Conservation (phyloP, 2,888 invertebrate species). For the Lottia scabra region DNA sequence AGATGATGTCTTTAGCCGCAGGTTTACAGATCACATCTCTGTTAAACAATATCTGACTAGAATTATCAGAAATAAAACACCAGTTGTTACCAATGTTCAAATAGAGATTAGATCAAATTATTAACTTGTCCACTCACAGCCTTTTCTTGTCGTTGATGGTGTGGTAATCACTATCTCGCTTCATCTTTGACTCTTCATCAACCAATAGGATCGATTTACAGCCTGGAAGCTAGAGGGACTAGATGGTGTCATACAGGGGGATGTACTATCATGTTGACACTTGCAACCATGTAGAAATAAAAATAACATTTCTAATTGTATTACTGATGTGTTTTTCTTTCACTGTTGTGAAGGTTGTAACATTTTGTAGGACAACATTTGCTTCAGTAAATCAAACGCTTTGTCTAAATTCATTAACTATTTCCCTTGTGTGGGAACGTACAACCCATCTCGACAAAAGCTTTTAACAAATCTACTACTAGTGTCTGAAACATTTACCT, state of each 20-base stretch:
- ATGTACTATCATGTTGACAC: not conserved
- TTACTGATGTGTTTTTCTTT: not conserved
- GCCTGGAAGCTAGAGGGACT: not conserved
- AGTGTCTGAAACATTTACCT: too few relatives aligned
- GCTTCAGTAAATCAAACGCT: not conserved
- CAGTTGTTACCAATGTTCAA: not conserved
- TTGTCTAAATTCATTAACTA: not conserved
- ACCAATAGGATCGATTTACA: not conserved
- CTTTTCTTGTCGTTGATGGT: not conserved
- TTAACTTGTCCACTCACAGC: not conserved
- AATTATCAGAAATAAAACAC: not conserved
- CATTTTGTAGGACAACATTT: slow-evolving; percentile 2
- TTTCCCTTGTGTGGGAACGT: not conserved
- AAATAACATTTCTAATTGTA: not conserved
- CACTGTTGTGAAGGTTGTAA: not conserved
- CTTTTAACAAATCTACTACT: too few relatives aligned
- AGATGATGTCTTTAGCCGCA: too few relatives aligned
- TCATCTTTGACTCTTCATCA: not conserved
- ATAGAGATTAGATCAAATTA: not conserved
- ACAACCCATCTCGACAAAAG: too few relatives aligned
- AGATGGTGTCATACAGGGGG: not conserved
- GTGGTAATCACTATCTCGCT: not conserved
- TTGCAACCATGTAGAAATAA: not conserved
- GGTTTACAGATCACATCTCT: too few relatives aligned
- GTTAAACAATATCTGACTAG: not conserved